Percentiles rank a stretch among this genome's conserved stretches.
These are phyloP conservation scores for Drosophila fuyamai DNA, from an alignment of 1,140 invertebrate species.

Conservation along the genomic window DNA sequence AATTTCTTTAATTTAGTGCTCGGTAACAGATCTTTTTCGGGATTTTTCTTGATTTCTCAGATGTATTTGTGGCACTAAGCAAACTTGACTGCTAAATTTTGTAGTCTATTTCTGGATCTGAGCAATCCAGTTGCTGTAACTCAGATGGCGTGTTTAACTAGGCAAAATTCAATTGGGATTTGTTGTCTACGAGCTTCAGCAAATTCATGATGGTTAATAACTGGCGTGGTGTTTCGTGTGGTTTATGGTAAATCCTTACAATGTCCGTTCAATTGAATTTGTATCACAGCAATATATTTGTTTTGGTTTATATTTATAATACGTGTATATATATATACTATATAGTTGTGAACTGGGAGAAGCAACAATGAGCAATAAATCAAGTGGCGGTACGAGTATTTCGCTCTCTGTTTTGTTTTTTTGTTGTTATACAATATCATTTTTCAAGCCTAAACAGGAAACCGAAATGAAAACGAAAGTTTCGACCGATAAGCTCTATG, in stretches of 20 bases:
- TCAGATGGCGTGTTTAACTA: conserved; percentile 21
- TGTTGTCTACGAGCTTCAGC: conserved; percentile 49
- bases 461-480: conserved; percentile 19
- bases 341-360: conserved; percentile 24
- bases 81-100: conserved; percentile 13
- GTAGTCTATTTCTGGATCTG: conserved; percentile 14
- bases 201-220: conserved; percentile 50
- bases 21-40: conserved; percentile 3
- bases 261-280: conserved; percentile 79
- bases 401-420: background rate
- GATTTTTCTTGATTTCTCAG: background rate
- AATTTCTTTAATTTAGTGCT: too few species aligned
- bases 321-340: conserved; percentile 28
- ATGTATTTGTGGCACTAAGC: conserved; percentile 15
- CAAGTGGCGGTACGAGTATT: background rate
- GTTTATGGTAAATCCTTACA: conserved; percentile 65
- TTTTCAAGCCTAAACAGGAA: conserved; percentile 5
- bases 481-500: conserved; percentile 27
- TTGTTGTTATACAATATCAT: background rate
- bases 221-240: conserved; percentile 28
- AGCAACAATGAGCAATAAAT: conserved; percentile 39
- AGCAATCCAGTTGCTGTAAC: conserved; percentile 26
- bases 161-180: conserved; percentile 30
- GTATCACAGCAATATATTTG: conserved; percentile 83
- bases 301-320: conserved; percentile 51